Percentiles rank a stretch among this genome's conserved stretches.
Evolutionary conservation across 2,888 invertebrate genomes (phyloP).

Genomic region (Dilophus febrilis): DNA sequence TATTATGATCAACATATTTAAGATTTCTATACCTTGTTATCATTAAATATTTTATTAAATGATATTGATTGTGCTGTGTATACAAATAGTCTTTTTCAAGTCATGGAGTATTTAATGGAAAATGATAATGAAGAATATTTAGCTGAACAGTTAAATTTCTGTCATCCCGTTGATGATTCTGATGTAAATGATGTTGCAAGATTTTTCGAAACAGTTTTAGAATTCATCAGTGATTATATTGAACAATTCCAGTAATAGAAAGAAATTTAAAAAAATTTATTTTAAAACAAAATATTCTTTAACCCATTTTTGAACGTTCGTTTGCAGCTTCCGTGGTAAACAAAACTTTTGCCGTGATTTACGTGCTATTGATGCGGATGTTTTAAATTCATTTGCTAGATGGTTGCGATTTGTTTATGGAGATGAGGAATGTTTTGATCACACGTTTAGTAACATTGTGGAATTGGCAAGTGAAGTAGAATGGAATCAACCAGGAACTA

Average conservation of each 20-base stretch:
- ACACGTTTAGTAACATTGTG: neutral
- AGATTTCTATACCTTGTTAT: neutral
- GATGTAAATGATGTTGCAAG: neutral
- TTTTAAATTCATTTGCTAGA: neutral
- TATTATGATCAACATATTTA: neutral
- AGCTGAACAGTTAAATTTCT: neutral
- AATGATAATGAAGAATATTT: neutral
- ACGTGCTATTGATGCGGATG: neutral
- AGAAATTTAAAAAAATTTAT: too few relatives aligned
- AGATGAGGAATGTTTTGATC: neutral
- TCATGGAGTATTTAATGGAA: neutral
- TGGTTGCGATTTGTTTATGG: neutral
- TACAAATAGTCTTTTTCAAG: neutral
- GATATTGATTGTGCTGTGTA: neutral
- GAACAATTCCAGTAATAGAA: neutral
- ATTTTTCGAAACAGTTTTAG: neutral
- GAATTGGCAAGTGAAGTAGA: neutral
- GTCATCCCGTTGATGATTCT: neutral
- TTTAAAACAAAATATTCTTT: neutral
- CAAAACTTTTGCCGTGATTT: neutral
- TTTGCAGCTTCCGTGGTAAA: neutral
- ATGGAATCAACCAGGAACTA: constrained; percentile 1
- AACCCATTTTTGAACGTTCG: too few relatives aligned
- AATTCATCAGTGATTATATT: neutral
- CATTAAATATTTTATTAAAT: neutral